Evolutionary conservation across 2,113 vertebrate genomes (phyloP), one percentile per base, ranked within the genome.

Genomic region (Bubalus kerabau): DNA sequence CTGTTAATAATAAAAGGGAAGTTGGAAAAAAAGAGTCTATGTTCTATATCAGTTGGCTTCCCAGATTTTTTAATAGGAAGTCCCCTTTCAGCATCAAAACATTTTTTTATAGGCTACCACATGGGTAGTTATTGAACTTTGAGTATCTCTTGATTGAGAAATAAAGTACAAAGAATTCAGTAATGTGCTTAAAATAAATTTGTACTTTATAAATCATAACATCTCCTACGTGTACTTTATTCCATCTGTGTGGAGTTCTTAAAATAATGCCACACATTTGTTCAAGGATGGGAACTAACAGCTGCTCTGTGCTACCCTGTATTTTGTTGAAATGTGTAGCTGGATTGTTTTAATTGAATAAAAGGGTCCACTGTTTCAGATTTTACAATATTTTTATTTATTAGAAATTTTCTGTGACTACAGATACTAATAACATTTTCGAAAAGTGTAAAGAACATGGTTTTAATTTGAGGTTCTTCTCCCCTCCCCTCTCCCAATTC

Each of bases 11-110:
- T 14, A 60, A 90, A 95, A 57, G 14, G 62, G 71, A 94, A 88
- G 90, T 83, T 26, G 46, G 60, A 84, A 24, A 54, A 54, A 32
- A 57, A 62, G 6, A 54, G 57, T 82, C 57, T 93, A 14, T 91
- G 32, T 81, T 93, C 62, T 87, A 36, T 88, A 59, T 83, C 7
- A 74, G 23, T 71, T 54, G 57, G 23, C 57, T 95, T 5, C 52
- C 59, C 7, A 8, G 8, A 21, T 28, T 84, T 97, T 95, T 96
- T 93, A 95, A 97, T 94, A 57, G n/a, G 28, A 97, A 96, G 19
- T 57, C 14, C 40, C 1, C n/a, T 90, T 95, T 78, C 54, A 62
- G 15, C 36, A 90, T 89, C 19, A 80, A 19, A 90, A 87, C 84
- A 95, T 60, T 90, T 86, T 89, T 94, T 86, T 87, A 43, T 76